Conservation (phyloP, 1,140 invertebrate species). For the Cyclina sinensis region DNA sequence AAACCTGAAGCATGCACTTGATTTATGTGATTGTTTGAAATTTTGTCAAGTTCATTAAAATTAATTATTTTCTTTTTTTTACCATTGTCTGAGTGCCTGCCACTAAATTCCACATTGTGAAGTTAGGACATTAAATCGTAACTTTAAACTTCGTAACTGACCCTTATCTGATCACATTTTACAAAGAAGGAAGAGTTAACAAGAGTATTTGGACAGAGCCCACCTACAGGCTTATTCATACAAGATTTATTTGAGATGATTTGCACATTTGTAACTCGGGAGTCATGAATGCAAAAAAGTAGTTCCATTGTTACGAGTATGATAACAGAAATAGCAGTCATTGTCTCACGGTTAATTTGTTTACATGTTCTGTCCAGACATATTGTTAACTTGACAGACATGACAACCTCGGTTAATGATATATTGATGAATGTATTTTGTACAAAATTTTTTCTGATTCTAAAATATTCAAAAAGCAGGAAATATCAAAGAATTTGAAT, state of each 20-base stretch:
- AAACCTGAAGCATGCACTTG: not conserved
- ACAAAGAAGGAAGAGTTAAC: not conserved
- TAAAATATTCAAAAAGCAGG: too few species aligned
- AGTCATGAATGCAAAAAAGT: not conserved
- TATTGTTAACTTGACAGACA: not conserved
- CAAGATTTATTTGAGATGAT: not conserved
- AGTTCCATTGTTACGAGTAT: not conserved
- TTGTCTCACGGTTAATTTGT: not conserved
- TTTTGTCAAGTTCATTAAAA: not conserved
- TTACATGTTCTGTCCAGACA: not conserved
- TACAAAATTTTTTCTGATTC: too few species aligned
- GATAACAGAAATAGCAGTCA: not conserved
- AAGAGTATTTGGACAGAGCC: not conserved
- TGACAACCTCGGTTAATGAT: not conserved
- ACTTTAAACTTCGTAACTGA: not conserved
- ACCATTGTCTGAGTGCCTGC: not conserved
- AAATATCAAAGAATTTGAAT: too few species aligned
- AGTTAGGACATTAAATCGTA: constrained; percentile 33
- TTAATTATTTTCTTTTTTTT: not conserved
- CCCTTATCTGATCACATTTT: constrained; percentile 14
- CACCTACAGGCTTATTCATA: constrained; percentile 7
- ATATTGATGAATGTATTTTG: not conserved
- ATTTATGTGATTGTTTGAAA: not conserved
- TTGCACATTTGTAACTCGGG: not conserved
- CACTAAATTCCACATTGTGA: constrained; percentile 17